Percentiles rank a stretch among this genome's conserved stretches.
Evolutionary conservation across 37 sponge, comb jelly and placozoan genomes (phyloP).

Genomic region (Crambe crambe): DNA sequence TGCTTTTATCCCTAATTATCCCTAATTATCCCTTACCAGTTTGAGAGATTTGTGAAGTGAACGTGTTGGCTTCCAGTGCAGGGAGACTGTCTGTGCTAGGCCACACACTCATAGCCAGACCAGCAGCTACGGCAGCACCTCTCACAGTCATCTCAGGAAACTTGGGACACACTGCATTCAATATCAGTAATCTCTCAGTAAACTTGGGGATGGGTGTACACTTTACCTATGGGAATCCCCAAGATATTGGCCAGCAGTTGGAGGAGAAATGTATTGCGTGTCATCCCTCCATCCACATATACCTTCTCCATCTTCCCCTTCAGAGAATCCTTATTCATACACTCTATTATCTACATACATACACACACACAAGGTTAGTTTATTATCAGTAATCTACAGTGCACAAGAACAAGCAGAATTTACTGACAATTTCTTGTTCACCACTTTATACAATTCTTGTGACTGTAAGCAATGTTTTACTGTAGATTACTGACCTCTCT

Average conservation of each 20-base stretch:
- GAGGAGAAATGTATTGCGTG: constrained; percentile 69
- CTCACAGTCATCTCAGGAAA: constrained; percentile 90
- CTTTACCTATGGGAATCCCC: constrained; percentile 77
- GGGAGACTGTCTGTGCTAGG: neutral
- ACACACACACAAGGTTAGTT: neutral
- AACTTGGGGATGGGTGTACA: neutral
- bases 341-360: constrained; percentile 82
- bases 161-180: constrained; percentile 49
- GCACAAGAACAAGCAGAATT: neutral
- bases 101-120: constrained; percentile 76
- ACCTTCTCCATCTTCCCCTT: constrained; percentile 56
- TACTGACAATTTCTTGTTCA: neutral
- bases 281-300: constrained; percentile 96
- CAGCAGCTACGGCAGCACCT: constrained; percentile 95
- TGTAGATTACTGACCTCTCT: constrained; percentile 65
- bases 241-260: constrained; percentile 90
- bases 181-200: neutral
- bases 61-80: constrained; percentile 70
- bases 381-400: neutral
- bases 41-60: constrained; percentile 22
- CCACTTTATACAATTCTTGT: no score
- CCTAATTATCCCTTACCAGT: neutral
- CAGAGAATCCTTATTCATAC: constrained; percentile 89
- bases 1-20: no score
- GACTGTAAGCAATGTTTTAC: no score